phyloP scores from a whole-genome alignment of 2,888 invertebrate species.

The Linnaemya vulpina region DNA sequence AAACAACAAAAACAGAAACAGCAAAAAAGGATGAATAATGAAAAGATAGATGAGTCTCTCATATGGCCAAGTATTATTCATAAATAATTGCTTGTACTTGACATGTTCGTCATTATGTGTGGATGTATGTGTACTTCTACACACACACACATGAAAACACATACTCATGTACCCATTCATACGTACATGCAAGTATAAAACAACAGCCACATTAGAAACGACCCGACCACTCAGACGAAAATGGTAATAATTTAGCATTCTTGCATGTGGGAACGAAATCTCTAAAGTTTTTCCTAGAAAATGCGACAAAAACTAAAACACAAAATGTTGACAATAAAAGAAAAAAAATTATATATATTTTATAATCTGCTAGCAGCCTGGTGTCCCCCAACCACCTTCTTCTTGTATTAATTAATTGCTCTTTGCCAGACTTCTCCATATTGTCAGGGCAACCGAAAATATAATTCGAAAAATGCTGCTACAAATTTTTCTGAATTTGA shows the following conservation, averaged over 20 bases:
- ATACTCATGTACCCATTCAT: not conserved
- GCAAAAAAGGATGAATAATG: conserved; percentile 44
- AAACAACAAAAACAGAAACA: not conserved
- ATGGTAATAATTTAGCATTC: not conserved
- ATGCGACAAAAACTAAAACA: conserved; percentile 21
- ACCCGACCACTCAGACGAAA: conserved; percentile 19
- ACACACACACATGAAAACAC: not conserved
- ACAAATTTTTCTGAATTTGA: too few species aligned
- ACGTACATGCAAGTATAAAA: not conserved
- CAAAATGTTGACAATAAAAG: not conserved
- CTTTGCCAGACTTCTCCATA: too few species aligned
- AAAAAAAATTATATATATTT: not conserved
- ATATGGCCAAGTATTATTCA: conserved; percentile 71
- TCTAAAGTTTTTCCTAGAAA: not conserved
- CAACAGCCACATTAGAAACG: conserved; percentile 1
- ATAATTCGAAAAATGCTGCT: too few species aligned
- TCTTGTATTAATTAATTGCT: too few species aligned
- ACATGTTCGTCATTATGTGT: conserved; percentile 64
- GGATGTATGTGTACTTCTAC: not conserved
- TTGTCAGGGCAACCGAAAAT: too few species aligned
- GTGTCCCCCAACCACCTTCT: not conserved
- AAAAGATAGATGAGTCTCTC: conserved; percentile 71
- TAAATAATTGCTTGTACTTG: conserved; percentile 71
- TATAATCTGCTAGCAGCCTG: not conserved
- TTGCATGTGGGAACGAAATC: conserved; percentile 15